phyloP scores from a whole-genome alignment of 2,797 vertebrate species.

The Chelidonichthys spinosus region DNA sequence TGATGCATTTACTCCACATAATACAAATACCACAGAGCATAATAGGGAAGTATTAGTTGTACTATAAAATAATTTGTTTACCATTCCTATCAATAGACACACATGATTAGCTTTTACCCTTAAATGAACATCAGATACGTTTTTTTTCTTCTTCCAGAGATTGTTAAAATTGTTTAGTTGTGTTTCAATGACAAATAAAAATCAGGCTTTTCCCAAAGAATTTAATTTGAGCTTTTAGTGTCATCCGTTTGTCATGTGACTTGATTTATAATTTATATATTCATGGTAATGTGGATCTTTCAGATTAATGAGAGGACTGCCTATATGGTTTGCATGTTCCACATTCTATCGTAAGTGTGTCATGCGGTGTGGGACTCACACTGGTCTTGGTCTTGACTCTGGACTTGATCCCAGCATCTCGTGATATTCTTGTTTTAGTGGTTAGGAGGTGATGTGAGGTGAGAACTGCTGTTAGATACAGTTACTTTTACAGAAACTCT shows the following conservation, averaged over 20 bases:
- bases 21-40: background rate
- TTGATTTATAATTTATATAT: too few relatives aligned
- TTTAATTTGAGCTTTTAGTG: conserved; percentile 38
- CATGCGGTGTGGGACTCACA: too few relatives aligned
- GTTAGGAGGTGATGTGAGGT: background rate
- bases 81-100: background rate
- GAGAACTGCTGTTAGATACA: background rate
- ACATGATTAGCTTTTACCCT: conserved; percentile 3
- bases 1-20: background rate
- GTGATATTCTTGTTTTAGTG: too few relatives aligned
- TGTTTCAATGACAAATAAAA: conserved; percentile 19
- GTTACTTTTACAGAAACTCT: background rate
- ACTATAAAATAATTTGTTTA: background rate
- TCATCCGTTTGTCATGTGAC: conserved; percentile 14
- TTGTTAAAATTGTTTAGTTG: conserved; percentile 25
- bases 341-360: too few relatives aligned
- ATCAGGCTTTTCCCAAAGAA: background rate
- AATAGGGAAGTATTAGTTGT: background rate
- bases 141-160: too few relatives aligned
- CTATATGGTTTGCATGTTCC: too few relatives aligned
- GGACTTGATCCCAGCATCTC: too few relatives aligned
- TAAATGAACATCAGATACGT: conserved; percentile 7
- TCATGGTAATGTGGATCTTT: too few relatives aligned
- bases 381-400: too few relatives aligned
- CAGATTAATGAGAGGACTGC: too few relatives aligned